Conservation (phyloP, 2,113 vertebrate species). For the Nothobranchius kuhntae region DNA sequence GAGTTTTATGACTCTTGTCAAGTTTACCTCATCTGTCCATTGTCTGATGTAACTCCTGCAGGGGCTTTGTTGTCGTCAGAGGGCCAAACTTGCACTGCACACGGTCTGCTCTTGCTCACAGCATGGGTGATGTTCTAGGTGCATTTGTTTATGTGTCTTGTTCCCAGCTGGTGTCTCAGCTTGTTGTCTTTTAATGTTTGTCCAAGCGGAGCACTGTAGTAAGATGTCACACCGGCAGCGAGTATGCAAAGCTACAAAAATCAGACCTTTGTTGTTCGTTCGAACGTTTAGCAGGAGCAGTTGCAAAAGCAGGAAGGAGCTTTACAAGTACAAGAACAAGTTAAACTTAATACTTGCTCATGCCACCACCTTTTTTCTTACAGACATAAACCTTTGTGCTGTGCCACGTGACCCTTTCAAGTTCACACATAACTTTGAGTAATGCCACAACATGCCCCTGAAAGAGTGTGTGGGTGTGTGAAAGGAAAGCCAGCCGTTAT, state of each 20-base stretch:
- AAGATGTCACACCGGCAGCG: slow-evolving; percentile 35
- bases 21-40: slow-evolving; percentile 59
- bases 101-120: slow-evolving; percentile 42
- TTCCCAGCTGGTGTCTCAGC: slow-evolving; percentile 66
- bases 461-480: slow-evolving; percentile 24
- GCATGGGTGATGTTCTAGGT: slow-evolving; percentile 43
- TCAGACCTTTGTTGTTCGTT: slow-evolving; percentile 28
- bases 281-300: background rate
- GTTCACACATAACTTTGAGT: slow-evolving; percentile 69
- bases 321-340: slow-evolving; percentile 12
- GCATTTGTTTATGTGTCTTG: slow-evolving; percentile 67
- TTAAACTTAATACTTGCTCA: slow-evolving; percentile 33
- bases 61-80: slow-evolving; percentile 37
- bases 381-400: slow-evolving; percentile 18
- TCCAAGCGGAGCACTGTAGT: slow-evolving; percentile 24
- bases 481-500: slow-evolving; percentile 65
- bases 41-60: slow-evolving; percentile 43
- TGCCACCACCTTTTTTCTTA: background rate
- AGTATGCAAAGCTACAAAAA: slow-evolving; percentile 26
- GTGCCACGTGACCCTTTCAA: slow-evolving; percentile 49
- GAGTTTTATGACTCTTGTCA: slow-evolving; percentile 64
- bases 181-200: slow-evolving; percentile 66
- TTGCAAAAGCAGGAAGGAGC: slow-evolving; percentile 2
- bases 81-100: slow-evolving; percentile 6
- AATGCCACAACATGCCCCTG: slow-evolving; percentile 60